Percentiles rank a stretch among this genome's conserved stretches.
phyloP scores from a whole-genome alignment of 2,113 vertebrate genomes.

The Microtus ochrogaster region DNA sequence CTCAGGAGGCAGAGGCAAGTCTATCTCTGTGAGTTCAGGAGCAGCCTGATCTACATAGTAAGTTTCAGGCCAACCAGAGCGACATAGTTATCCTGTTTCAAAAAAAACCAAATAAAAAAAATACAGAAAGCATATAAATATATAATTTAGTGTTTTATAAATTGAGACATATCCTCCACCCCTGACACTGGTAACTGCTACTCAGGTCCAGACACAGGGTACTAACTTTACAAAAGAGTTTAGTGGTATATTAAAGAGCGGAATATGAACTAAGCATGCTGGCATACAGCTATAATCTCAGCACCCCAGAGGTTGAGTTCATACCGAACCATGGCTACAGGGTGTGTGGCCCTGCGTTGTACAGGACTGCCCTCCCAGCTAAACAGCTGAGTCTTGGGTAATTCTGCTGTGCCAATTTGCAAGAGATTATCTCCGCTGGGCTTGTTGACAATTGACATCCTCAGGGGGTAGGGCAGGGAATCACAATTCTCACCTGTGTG shows the following conservation, averaged over 20 bases:
- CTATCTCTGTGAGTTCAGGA: not conserved
- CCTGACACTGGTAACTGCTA: not conserved
- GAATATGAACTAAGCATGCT: not conserved
- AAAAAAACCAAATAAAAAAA: not conserved
- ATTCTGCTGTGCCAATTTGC: not conserved
- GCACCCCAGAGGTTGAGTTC: not conserved
- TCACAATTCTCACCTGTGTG: not conserved
- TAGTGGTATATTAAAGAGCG: constrained; percentile 10
- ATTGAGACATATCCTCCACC: not conserved
- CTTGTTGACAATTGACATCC: not conserved
- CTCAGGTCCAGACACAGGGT: not conserved
- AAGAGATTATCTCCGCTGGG: not conserved
- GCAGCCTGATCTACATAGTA: not conserved
- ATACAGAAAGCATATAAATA: not conserved
- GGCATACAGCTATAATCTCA: not conserved
- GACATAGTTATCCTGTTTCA: not conserved
- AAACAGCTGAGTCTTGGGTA: not conserved
- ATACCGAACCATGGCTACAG: not conserved
- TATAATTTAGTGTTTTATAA: not conserved
- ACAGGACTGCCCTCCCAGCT: not conserved
- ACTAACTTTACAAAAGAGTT: not conserved
- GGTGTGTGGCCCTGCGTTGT: not conserved
- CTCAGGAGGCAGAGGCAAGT: not conserved
- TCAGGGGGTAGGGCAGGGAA: not conserved
- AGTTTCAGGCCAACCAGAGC: not conserved